A percentile compares a stretch with the other conserved stretches of the same genome.
Conservation (phyloP, 2,113 vertebrate species). For the Odobenus rosmarus region DNA sequence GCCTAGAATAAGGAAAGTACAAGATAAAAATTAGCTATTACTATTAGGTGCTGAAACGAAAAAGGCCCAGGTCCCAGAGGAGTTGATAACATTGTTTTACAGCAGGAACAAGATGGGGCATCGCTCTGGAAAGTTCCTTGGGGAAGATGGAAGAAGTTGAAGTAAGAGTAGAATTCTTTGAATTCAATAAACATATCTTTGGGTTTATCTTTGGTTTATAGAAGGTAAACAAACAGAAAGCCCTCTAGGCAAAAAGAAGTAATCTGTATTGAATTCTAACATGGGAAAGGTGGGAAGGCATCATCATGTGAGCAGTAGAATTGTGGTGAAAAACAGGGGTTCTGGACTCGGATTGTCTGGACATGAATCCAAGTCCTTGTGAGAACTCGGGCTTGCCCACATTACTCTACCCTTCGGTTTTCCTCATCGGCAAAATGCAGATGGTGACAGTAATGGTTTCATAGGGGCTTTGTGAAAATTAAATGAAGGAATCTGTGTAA, state of each 20-base stretch:
- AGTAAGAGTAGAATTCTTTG: background rate
- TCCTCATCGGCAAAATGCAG: background rate
- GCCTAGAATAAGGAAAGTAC: background rate
- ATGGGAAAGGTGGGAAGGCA: background rate
- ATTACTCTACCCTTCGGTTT: background rate
- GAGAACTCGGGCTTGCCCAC: background rate
- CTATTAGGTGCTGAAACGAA: background rate
- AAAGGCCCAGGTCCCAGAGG: background rate
- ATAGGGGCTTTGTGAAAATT: background rate
- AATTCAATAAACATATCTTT: background rate
- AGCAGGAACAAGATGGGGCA: background rate
- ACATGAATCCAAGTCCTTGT: background rate
- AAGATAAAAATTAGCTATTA: background rate
- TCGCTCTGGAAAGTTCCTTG: background rate
- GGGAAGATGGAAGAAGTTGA: background rate
- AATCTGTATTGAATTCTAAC: background rate
- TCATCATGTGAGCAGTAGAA: background rate
- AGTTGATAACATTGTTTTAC: background rate
- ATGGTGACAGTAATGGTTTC: background rate
- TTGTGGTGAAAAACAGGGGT: background rate
- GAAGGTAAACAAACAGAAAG: background rate
- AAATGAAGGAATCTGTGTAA: background rate
- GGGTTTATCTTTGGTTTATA: background rate
- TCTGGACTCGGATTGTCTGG: background rate
- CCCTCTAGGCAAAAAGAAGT: background rate